phyloP scores from a whole-genome alignment of 2,113 vertebrate genomes.

The Numida meleagris region DNA sequence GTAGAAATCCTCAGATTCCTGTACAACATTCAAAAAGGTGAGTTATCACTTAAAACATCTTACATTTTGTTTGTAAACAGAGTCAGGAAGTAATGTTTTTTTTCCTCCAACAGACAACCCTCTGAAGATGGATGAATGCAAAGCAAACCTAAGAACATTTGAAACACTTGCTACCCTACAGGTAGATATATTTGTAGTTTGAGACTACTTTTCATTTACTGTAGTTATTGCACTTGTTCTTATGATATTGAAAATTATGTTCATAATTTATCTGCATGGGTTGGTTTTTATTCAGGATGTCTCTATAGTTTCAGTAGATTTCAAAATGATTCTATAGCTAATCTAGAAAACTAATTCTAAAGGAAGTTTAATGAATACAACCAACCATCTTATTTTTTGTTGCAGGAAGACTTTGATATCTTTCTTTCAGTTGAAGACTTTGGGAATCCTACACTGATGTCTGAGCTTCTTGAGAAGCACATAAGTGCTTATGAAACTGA shows the following conservation, averaged over 20 bases:
- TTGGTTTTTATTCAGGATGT: not conserved
- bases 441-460: conserved; percentile 76
- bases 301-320: not conserved
- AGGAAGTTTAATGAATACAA: not conserved
- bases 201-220: not conserved
- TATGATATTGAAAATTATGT: not conserved
- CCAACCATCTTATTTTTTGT: not conserved
- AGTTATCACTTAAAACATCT: not conserved
- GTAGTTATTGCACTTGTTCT: not conserved
- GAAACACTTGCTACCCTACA: conserved; percentile 86
- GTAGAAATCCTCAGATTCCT: conserved; percentile 86
- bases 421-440: conserved; percentile 88
- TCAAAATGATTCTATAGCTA: not conserved
- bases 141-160: conserved; percentile 85
- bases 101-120: conserved; percentile 78
- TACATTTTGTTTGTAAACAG: not conserved
- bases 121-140: conserved; percentile 83
- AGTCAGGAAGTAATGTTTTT: not conserved
- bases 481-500: conserved; percentile 81
- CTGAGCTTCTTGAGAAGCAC: conserved; percentile 83
- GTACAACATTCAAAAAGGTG: conserved; percentile 84
- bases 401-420: conserved; percentile 89
- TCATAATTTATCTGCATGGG: fast-evolving
- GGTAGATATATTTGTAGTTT: conserved; percentile 66
- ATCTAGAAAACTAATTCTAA: not conserved